Evolutionary conservation across 2,888 invertebrate genomes (phyloP).

Genomic region (Cephus nigrinus): DNA sequence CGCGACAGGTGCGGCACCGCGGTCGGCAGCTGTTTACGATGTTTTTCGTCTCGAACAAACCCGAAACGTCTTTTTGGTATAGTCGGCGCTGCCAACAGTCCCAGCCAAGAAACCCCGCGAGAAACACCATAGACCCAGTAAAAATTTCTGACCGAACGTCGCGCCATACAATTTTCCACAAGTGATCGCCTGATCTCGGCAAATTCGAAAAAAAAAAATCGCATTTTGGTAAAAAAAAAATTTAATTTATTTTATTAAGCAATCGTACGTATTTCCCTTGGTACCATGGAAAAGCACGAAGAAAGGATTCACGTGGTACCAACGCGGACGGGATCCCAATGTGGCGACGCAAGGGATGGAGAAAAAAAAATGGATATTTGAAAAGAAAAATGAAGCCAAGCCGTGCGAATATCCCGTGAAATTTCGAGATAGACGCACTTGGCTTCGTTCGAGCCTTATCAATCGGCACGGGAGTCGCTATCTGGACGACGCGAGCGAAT

Average conservation of each 20-base stretch:
- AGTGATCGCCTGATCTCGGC: neutral
- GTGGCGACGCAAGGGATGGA: neutral
- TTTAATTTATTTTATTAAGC: too few species aligned
- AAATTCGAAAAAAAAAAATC: neutral
- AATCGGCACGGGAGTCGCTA: neutral
- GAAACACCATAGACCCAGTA: neutral
- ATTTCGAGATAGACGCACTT: slow-evolving; percentile 10
- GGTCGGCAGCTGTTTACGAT: slow-evolving; percentile 51
- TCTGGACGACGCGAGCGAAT: slow-evolving; percentile 27
- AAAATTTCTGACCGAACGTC: neutral
- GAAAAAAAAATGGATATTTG: neutral
- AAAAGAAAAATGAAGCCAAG: neutral
- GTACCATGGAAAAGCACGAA: neutral
- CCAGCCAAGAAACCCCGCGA: neutral
- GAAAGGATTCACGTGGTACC: neutral
- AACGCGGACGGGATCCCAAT: neutral
- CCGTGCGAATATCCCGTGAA: slow-evolving; percentile 18
- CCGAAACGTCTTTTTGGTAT: slow-evolving; percentile 17
- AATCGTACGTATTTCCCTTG: neutral
- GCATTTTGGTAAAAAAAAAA: too few species aligned
- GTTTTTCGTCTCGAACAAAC: slow-evolving; percentile 49
- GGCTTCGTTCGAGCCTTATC: neutral
- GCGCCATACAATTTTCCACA: neutral
- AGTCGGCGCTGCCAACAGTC: neutral
- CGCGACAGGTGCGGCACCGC: slow-evolving; percentile 50